A percentile compares a stretch with the other conserved stretches of the same genome.
These are phyloP conservation scores for Orthonyx spaldingii DNA, from an alignment of 2,113 vertebrate species.

Conservation along the genomic window DNA sequence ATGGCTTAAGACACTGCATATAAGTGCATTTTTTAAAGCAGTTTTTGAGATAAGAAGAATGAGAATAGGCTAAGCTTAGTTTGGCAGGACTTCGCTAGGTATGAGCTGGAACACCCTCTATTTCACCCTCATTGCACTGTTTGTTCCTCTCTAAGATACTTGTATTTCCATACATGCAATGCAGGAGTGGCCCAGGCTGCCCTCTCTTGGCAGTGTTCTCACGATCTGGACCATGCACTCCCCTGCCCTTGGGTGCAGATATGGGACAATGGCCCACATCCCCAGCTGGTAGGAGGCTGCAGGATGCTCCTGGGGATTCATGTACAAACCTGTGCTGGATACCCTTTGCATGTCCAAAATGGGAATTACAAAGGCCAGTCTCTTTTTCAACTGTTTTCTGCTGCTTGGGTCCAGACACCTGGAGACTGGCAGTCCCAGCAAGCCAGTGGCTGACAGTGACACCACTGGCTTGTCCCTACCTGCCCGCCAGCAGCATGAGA, in stretches of 20 bases:
- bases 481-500: accelerated
- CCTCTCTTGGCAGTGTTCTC: not conserved
- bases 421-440: accelerated
- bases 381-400: not conserved
- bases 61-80: not conserved
- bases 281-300: accelerated
- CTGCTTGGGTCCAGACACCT: not conserved
- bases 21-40: not conserved
- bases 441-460: not conserved
- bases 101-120: not conserved
- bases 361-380: not conserved
- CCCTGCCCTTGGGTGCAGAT: accelerated
- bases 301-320: accelerated
- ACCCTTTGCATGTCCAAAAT: not conserved
- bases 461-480: not conserved
- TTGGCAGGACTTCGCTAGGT: not conserved
- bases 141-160: not conserved
- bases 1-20: not conserved
- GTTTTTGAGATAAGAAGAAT: not conserved
- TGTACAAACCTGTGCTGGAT: not conserved
- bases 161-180: accelerated
- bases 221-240: not conserved
- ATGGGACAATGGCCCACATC: not conserved
- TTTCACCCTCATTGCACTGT: not conserved
- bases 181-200: not conserved